Conservation (phyloP, 1,140 invertebrate genomes). For the Bombus waltoni region DNA sequence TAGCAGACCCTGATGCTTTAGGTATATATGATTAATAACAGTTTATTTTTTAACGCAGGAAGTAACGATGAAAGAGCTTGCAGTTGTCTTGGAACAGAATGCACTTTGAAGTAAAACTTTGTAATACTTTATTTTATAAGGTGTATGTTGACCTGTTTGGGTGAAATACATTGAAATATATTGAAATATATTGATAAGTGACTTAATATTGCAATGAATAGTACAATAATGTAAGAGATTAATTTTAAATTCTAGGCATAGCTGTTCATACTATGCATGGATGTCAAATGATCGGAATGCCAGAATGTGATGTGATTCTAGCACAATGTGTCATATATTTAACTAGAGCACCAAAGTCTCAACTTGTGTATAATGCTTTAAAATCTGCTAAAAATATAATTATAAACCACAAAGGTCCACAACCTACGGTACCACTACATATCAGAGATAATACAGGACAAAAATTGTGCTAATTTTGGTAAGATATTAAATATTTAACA, state of each 20-base stretch:
- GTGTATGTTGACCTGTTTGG: neutral
- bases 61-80: neutral
- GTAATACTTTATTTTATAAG: neutral
- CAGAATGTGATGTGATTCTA: slow-evolving; percentile 89
- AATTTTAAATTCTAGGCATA: slow-evolving; percentile 70
- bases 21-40: slow-evolving; percentile 64
- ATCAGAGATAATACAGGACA: slow-evolving; percentile 53
- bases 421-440: slow-evolving; percentile 61
- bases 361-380: slow-evolving; percentile 86
- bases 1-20: slow-evolving; percentile 83
- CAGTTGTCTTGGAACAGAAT: no score
- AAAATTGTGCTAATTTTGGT: slow-evolving; percentile 27
- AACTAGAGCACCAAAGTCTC: slow-evolving; percentile 89
- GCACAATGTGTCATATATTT: slow-evolving; percentile 89
- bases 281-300: slow-evolving; percentile 91
- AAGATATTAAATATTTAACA: slow-evolving; percentile 5
- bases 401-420: slow-evolving; percentile 56
- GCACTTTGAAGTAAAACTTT: neutral
- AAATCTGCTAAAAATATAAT: slow-evolving; percentile 77
- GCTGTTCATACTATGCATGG: slow-evolving; percentile 89
- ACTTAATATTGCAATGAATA: neutral
- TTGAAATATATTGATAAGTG: no score
- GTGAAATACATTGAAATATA: no score
- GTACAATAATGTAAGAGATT: neutral
- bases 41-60: neutral